Evolutionary conservation across 2,797 vertebrate genomes (phyloP).

Genomic region (Scleropages formosus): DNA sequence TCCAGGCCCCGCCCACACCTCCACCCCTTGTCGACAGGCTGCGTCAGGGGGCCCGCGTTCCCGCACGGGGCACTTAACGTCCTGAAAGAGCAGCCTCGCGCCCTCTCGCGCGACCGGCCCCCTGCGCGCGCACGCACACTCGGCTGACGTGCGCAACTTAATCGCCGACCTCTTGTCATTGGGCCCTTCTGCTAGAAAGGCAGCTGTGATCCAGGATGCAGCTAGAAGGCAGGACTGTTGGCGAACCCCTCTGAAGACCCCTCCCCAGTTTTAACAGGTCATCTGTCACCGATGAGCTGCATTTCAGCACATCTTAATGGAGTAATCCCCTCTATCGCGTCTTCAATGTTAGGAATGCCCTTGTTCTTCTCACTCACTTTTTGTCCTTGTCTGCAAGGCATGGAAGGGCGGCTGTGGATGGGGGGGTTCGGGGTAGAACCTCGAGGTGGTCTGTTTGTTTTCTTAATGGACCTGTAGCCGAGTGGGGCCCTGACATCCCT

Average conservation of each 20-base stretch:
- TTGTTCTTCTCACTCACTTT: conserved; percentile 70
- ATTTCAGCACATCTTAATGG: conserved; percentile 82
- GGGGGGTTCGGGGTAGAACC: conserved; percentile 46
- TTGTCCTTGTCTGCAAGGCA: conserved; percentile 12
- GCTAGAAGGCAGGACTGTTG: conserved; percentile 14
- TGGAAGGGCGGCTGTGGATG: conserved; percentile 1
- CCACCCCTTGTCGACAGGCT: too few species aligned
- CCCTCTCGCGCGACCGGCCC: too few species aligned
- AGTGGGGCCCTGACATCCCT: conserved; percentile 71
- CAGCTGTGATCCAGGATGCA: not conserved
- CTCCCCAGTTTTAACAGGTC: conserved; percentile 61
- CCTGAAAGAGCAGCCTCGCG: too few species aligned
- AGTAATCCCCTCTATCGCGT: conserved; percentile 72
- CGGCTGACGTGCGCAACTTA: not conserved
- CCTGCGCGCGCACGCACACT: too few species aligned
- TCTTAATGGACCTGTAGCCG: conserved; percentile 69
- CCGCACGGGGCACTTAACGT: too few species aligned
- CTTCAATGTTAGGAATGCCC: conserved; percentile 72
- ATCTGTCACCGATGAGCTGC: conserved; percentile 71
- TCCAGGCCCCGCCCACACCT: not conserved
- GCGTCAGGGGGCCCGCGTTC: too few species aligned
- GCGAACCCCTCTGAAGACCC: conserved; percentile 50
- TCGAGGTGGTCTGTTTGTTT: conserved; percentile 68
- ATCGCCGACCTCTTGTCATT: not conserved
- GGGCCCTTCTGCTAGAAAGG: not conserved